A percentile compares a stretch with the other conserved stretches of the same genome.
Evolutionary conservation across 2,888 invertebrate genomes (phyloP).

Genomic region (Anthrax anthrax): DNA sequence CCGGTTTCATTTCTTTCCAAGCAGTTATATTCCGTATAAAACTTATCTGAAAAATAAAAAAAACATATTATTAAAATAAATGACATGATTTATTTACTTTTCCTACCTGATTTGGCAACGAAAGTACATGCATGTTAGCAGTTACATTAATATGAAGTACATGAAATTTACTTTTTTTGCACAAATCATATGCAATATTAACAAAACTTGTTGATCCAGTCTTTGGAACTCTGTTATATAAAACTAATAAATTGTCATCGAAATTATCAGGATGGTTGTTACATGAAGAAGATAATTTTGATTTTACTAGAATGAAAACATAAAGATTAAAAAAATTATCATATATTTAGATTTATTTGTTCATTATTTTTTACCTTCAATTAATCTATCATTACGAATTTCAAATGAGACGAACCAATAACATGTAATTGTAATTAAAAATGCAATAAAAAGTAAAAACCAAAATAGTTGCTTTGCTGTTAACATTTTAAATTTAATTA

Average conservation of each 20-base stretch:
- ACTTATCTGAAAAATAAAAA: slow-evolving; percentile 33
- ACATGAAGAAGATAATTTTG: background rate
- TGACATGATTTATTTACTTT: slow-evolving; percentile 28
- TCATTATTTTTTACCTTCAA: background rate
- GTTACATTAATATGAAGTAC: slow-evolving; percentile 92
- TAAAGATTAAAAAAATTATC: background rate
- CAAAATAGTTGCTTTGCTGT: slow-evolving; percentile 24
- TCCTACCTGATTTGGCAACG: slow-evolving; percentile 66
- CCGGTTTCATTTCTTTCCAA: slow-evolving; percentile 85
- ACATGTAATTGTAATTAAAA: slow-evolving; percentile 19
- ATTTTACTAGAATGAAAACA: background rate
- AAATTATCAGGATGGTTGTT: slow-evolving; percentile 17
- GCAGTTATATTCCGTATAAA: slow-evolving; percentile 82
- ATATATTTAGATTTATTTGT: no score
- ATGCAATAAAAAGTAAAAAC: slow-evolving; percentile 20
- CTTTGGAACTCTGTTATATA: slow-evolving; percentile 94
- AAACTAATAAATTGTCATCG: slow-evolving; percentile 60
- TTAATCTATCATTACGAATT: slow-evolving; percentile 13
- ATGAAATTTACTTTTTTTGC: slow-evolving; percentile 60
- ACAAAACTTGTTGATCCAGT: slow-evolving; percentile 95
- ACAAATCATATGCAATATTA: slow-evolving; percentile 71
- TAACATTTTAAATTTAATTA: slow-evolving; percentile 25
- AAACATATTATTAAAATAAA: background rate
- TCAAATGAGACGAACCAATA: slow-evolving; percentile 27
- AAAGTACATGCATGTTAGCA: slow-evolving; percentile 89